A percentile compares a stretch with the other conserved stretches of the same genome.
phyloP scores from a whole-genome alignment of 2,113 vertebrate genomes.

The Eonycteris spelaea region DNA sequence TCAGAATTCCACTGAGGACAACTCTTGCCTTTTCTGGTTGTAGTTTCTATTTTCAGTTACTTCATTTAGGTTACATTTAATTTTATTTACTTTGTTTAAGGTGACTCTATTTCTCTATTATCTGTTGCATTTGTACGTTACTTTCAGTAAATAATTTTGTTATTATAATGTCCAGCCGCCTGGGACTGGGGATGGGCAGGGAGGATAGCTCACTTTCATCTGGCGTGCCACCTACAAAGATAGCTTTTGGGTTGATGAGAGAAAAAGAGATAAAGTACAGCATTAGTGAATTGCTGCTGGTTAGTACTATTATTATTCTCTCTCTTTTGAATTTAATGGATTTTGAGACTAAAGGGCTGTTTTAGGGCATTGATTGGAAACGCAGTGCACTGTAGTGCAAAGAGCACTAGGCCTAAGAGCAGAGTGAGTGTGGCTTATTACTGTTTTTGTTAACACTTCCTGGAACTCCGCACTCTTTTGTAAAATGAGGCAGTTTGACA shows the following conservation, averaged over 20 bases:
- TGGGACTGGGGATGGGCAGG: background rate
- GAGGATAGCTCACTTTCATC: background rate
- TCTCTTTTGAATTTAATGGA: background rate
- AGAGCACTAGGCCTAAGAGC: background rate
- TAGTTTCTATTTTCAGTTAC: slow-evolving; percentile 1
- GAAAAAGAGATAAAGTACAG: background rate
- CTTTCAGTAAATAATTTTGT: background rate
- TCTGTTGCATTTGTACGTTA: background rate
- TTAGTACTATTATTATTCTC: background rate
- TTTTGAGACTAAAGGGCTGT: background rate
- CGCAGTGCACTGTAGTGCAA: background rate
- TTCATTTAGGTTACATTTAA: background rate
- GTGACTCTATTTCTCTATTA: background rate
- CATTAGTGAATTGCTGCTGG: background rate
- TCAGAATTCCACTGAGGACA: background rate
- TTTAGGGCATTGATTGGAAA: background rate
- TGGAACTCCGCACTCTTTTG: background rate
- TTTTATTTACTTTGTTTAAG: background rate
- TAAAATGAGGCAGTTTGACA: slow-evolving; percentile 10
- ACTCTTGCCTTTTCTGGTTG: background rate
- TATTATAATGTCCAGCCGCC: background rate
- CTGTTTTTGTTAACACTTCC: background rate
- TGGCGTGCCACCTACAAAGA: background rate
- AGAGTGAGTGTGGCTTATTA: background rate
- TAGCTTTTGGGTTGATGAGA: background rate